These are phyloP conservation scores for Digitonthophagus gazella DNA, from an alignment of 2,888 invertebrate genomes.

Conservation along the genomic window DNA sequence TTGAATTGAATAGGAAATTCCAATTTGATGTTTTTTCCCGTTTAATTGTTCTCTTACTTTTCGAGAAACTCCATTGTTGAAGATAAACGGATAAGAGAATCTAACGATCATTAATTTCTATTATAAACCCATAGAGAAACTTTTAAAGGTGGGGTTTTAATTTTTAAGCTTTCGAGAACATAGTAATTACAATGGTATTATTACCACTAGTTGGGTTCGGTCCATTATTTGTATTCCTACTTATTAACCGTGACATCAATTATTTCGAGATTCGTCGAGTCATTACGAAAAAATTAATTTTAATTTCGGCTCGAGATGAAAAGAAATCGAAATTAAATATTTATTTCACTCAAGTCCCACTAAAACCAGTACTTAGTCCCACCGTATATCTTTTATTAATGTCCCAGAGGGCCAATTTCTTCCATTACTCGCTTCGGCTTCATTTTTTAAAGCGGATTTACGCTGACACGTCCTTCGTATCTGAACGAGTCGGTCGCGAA, in stretches of 20 bases:
- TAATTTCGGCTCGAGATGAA: neutral
- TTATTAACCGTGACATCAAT: too few species aligned
- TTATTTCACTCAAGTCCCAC: neutral
- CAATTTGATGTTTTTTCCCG: neutral
- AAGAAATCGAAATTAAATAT: neutral
- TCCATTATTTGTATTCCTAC: neutral
- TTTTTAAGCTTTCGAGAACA: neutral
- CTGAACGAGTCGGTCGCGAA: neutral
- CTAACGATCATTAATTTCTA: neutral
- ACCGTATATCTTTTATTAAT: neutral
- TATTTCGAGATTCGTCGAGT: neutral
- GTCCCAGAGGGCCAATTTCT: neutral
- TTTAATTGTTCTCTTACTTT: neutral
- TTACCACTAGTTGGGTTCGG: neutral
- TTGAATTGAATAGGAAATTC: neutral
- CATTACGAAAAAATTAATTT: neutral
- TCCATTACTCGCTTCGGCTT: neutral
- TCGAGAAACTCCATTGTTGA: neutral
- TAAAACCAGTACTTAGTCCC: neutral
- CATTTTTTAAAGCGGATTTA: constrained; percentile 6
- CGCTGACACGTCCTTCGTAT: neutral
- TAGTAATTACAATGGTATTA: neutral
- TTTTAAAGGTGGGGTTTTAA: neutral
- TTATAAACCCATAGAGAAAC: neutral
- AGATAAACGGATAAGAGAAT: neutral